Evolutionary conservation across 2,888 invertebrate species (phyloP), one percentile per base, ranked within the genome.

Genomic region (Lordiphosa fenestrarum): DNA sequence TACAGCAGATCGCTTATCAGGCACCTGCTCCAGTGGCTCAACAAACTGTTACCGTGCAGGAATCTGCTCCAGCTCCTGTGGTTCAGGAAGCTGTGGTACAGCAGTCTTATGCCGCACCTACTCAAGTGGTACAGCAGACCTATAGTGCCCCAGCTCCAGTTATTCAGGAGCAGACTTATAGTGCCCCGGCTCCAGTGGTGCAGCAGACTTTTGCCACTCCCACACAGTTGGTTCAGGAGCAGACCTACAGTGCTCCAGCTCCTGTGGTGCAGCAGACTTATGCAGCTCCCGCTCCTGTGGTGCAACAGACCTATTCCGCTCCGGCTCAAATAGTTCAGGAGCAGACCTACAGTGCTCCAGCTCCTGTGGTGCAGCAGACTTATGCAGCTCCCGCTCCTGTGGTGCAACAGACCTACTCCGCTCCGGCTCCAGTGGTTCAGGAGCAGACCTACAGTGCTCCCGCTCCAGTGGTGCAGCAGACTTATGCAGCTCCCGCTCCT

Each of bases 1-100:
- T 57, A 0, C 74, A 74, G 47, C 64, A 71, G 36, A 61, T 57
- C 35, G 33, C 60, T 47, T 30, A 30, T 30, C 72, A 73, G 2
- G 23, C 65, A 13, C 62, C 71, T 0, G 63, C 52, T 19, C 56
- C 62, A 9, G 30, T 30, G 25, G 25, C 42, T 30, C 63, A 67
- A n/a, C 49, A 69, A 10, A 12, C 48, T 36, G 33, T 44, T 48
- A 38, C 52, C 15, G 52, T 44, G 6, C 52, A 39, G 15, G 53
- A 51, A 36, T 61, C 50, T 4, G 66, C 42, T 19, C 59, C 54
- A 30, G 56, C 54, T 35, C 56, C 64, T 10, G 30, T 30, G 30
- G 30, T 30, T 3, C 30, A 30, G 7, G 7, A 30, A 6, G 25
- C 15, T 15, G 15, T 15, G 15, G 15, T 15, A 2, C 15, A 25